Evolutionary conservation across 2,888 invertebrate genomes (phyloP), one percentile per base, ranked within the genome.

Genomic region (Metellina segmentata): DNA sequence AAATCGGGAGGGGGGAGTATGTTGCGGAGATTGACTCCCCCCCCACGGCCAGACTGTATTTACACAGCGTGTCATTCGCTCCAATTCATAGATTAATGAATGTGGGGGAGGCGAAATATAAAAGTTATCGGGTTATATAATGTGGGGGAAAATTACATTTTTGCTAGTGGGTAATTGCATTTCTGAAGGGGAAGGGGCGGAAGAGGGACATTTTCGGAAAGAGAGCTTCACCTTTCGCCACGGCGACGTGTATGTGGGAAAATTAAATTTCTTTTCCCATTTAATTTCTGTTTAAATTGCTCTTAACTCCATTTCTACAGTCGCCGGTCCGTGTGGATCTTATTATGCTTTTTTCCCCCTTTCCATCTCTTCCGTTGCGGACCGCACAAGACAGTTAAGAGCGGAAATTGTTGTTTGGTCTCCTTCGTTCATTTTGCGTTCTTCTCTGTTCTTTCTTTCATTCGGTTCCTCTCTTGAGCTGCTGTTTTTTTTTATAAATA

Each of bases 201-300:
- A 69, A 77, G 20, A 78, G 75, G 72, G 79, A n/a, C 61, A 61
- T 85, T 52, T 20, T n/a, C 52, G 34, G 78, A 52, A 13, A 34
- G n/a, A 34, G 81, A 16, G 78, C 87, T 79, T 86, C 52, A 81
- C 72, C 88, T 81, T 88, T 72, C 72, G 70, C 51, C 70, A 34
- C 34, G 34, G 34, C 34, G 61, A 61, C 61, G 61, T 16, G 61
- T 61, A 61, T 75, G 74, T 71, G 88, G 53, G 87, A 74, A 88
- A 88, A 88, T 88, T 88, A 88, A 88, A 88, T 88, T 88, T 88
- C 88, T 88, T 88, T 87, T 88, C 88, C 87, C 88, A 88, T 88
- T 88, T 88, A 88, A 88, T 88, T 88, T 88, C 88, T 88, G 88
- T 88, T 88, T 88, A 88, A 88, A 88, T 88, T 88, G 88, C 88